Evolutionary conservation across 2,113 vertebrate species (phyloP).

Genomic region (Oryzias woworae): DNA sequence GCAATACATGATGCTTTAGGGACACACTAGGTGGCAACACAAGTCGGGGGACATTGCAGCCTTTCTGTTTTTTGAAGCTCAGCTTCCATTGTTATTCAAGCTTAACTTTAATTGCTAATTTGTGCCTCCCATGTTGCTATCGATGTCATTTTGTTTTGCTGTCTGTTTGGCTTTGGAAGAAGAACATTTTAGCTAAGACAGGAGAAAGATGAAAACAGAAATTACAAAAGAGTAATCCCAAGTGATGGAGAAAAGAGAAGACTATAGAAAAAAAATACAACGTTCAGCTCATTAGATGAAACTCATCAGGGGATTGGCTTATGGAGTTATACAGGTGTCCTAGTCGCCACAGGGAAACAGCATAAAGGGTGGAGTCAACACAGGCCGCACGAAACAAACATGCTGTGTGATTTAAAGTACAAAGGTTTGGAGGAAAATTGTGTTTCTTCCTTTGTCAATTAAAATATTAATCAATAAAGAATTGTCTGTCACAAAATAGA

Average conservation of each 20-base stretch:
- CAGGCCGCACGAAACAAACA: slow-evolving; percentile 64
- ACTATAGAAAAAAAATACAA: slow-evolving; percentile 50
- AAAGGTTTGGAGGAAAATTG: slow-evolving; percentile 29
- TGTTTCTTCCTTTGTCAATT: slow-evolving; percentile 27
- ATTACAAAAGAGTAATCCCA: slow-evolving; percentile 17
- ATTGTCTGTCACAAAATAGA: too few species aligned
- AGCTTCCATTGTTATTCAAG: too few species aligned
- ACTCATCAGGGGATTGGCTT: slow-evolving; percentile 44
- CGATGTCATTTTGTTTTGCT: too few species aligned
- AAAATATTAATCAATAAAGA: too few species aligned
- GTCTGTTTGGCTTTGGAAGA: too few species aligned
- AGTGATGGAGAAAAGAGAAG: slow-evolving; percentile 53
- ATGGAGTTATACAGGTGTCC: slow-evolving; percentile 48
- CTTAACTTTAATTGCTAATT: too few species aligned
- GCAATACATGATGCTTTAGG: too few species aligned
- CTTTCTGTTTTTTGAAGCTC: too few species aligned
- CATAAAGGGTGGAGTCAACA: slow-evolving; percentile 40
- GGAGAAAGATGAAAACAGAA: neutral
- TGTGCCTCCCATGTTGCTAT: too few species aligned
- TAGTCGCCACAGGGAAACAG: slow-evolving; percentile 52
- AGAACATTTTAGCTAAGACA: too few species aligned
- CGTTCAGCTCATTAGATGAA: slow-evolving; percentile 61
- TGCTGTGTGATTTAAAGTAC: slow-evolving; percentile 33
- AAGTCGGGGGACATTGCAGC: too few species aligned
- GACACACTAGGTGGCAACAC: too few species aligned